phyloP scores from a whole-genome alignment of 2,888 invertebrate species.

The Drosophila neotestacea region DNA sequence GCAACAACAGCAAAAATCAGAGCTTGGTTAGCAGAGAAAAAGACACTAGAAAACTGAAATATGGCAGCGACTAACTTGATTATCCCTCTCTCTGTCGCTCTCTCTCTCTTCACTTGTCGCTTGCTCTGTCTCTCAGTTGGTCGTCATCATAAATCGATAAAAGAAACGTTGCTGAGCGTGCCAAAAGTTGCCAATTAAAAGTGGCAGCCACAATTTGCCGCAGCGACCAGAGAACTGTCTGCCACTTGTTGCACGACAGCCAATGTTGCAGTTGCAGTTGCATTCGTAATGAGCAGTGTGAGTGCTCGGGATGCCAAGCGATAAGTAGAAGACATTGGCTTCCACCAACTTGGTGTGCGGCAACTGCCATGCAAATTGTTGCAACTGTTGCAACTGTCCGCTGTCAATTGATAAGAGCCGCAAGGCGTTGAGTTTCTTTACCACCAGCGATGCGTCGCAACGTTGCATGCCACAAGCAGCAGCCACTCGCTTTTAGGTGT shows the following conservation, averaged over 20 bases:
- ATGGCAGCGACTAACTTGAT: conserved; percentile 21
- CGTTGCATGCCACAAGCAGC: conserved; percentile 32
- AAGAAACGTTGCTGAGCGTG: conserved; percentile 58
- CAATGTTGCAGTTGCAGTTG: conserved; percentile 30
- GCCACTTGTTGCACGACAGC: conserved; percentile 62
- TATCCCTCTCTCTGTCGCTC: not conserved
- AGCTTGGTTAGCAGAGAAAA: conserved; percentile 17
- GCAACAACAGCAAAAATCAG: conserved; percentile 39
- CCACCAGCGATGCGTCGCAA: conserved; percentile 59
- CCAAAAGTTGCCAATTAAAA: conserved; percentile 75
- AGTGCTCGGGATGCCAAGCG: conserved; percentile 41
- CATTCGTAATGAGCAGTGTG: conserved; percentile 70
- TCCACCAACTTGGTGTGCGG: not conserved
- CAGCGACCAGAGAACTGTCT: conserved; percentile 17
- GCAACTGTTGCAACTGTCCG: conserved; percentile 51
- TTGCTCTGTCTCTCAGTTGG: not conserved
- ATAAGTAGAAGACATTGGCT: conserved; percentile 38
- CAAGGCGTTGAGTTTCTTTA: conserved; percentile 57
- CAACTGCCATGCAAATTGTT: not conserved
- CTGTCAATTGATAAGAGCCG: conserved; percentile 68
- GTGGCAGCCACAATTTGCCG: conserved; percentile 56
- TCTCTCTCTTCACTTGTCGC: not conserved
- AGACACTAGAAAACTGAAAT: conserved; percentile 30
- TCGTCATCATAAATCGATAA: conserved; percentile 68
- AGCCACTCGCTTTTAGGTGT: conserved; percentile 17